Base-by-base conservation (phyloP, 2,888 invertebrate species). In the Agrochola circellaris region DNA sequence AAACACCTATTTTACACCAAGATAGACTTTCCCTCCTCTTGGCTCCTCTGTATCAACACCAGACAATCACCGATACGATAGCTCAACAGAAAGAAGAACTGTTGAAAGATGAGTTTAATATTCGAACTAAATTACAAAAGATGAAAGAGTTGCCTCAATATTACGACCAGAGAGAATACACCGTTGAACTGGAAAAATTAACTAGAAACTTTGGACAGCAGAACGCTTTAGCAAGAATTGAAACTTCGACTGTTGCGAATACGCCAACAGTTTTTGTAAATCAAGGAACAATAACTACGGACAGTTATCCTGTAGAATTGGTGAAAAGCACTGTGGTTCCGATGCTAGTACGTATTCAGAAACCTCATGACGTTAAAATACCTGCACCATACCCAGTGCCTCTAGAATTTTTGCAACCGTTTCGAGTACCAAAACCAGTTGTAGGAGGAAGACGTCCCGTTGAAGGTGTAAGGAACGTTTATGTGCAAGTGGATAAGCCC, bases 81-180 rank as follows among this genome's bases (percentile, higher is more conserved):
- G 68, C 76, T 34, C 82, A 87, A 70, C 88, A 88, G 64, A 90
- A 88, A 70, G 86, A 88, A 81, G 87, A 88, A 60, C 74, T 88
- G 7, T 51, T 86, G n/a, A 83, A 87, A 66, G 82, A 82, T 26
- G 90, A 91, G 61, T 69, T 85, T 26, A 78, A 84, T 51, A 85
- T 90, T 9, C 85, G 90, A 51, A 74, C 79, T 30, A 88, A 86
- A 76, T 75, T 91, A 34, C 83, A 88, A 48, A 89, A 91, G 58
- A 74, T 93, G 5, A 90, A 94, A 92, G 85, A 93, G 80, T 86
- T 93, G 75, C 79, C 92, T 0, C 92, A 93, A 80, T 93, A 94
- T 83, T 93, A 94, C 82, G 93, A 92, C 66, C 90, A 91, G 20
- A 90, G 89, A 64, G 93, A 91, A 78, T 91, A 91, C 38, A 91